Base-by-base conservation (phyloP, 2,113 vertebrate genomes). In the Lepus europaeus region DNA sequence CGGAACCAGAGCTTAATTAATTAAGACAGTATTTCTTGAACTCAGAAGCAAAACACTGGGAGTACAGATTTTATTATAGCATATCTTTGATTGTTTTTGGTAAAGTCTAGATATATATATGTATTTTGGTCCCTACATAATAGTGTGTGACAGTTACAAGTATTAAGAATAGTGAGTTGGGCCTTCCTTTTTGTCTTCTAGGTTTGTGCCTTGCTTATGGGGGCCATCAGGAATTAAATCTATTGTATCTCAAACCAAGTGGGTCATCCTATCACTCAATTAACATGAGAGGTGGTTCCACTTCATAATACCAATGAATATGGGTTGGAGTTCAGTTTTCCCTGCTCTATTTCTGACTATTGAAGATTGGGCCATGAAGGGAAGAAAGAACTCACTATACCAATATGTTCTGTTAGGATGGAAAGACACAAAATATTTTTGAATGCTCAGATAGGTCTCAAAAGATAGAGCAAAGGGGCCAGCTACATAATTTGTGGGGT, bases 1-100 rank as follows among this genome's bases (percentile, higher is more conserved):
- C 79, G 73, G 39, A 79, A 86, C 6, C 45, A 87, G 92, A 49
- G 9, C 39, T 63, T 81, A 82, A 87, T 66, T 63, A 88, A 69
- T 56, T 39, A 8, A 73, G 6, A 83, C 70, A 13, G 4, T 23
- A 31, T 82, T 89, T 89, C 19, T 53, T 89, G 72, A 72, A 56
- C 25, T 94, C 89, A 39, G 51, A 87, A 39, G 22, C 49, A 86
- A 83, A n/a, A 74, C 78, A 17, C 56, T 82, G 36, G 10, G 39
- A 93, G 25, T 61, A 89, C 89, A 19, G 95, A 79, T 83, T 86
- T 95, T 93, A 14, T 78, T 89, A 20, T 59, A 51, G 73, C 17
- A 74, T 82, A 36, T 5, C 61, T 27, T 66, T 36, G 36, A 36
- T 36, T 77, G 31, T 49, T 88, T 89, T 66, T 79, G 70, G 23